These are phyloP conservation scores for Operophtera brumata DNA, from an alignment of 2,888 invertebrate genomes.

Conservation along the genomic window DNA sequence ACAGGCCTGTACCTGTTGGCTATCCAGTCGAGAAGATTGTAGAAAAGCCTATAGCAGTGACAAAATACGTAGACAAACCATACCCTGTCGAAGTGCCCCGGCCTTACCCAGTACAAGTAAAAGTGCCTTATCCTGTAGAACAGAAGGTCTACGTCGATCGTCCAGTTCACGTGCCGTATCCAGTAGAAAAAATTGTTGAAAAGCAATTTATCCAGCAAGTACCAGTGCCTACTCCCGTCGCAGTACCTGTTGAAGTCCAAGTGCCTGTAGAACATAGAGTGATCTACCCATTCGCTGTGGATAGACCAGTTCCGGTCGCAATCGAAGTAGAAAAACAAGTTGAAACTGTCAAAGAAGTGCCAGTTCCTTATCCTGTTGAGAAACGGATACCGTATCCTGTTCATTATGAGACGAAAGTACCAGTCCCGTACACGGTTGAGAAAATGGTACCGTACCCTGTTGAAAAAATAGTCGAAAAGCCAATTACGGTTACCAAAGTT, in stretches of 20 bases:
- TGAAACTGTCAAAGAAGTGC: slow-evolving; percentile 52
- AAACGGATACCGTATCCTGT: slow-evolving; percentile 64
- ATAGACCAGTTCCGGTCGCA: slow-evolving; percentile 65
- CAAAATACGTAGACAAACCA: slow-evolving; percentile 79
- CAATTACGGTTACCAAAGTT: slow-evolving; percentile 72
- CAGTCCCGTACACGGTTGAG: slow-evolving; percentile 78
- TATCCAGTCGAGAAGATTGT: slow-evolving; percentile 77
- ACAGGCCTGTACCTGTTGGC: slow-evolving; percentile 68
- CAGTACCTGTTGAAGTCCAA: slow-evolving; percentile 58
- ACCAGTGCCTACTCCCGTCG: slow-evolving; percentile 69
- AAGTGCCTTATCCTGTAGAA: slow-evolving; percentile 74
- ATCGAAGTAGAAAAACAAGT: slow-evolving; percentile 70
- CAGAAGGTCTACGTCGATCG: slow-evolving; percentile 76
- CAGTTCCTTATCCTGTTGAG: slow-evolving; percentile 77
- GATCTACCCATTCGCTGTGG: slow-evolving; percentile 61
- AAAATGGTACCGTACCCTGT: slow-evolving; percentile 64
- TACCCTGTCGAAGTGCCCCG: slow-evolving; percentile 77
- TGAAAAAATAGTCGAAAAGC: slow-evolving; percentile 79
- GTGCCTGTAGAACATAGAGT: slow-evolving; percentile 65
- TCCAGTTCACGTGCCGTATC: slow-evolving; percentile 72
- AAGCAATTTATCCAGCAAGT: slow-evolving; percentile 68
- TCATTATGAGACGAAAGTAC: slow-evolving; percentile 72
- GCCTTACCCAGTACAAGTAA: slow-evolving; percentile 79
- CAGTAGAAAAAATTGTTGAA: slow-evolving; percentile 77
- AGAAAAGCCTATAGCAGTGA: slow-evolving; percentile 77